Evolutionary conservation across 1,140 invertebrate genomes (phyloP).

Genomic region (Pachyrhynchus sulphureomaculatus): DNA sequence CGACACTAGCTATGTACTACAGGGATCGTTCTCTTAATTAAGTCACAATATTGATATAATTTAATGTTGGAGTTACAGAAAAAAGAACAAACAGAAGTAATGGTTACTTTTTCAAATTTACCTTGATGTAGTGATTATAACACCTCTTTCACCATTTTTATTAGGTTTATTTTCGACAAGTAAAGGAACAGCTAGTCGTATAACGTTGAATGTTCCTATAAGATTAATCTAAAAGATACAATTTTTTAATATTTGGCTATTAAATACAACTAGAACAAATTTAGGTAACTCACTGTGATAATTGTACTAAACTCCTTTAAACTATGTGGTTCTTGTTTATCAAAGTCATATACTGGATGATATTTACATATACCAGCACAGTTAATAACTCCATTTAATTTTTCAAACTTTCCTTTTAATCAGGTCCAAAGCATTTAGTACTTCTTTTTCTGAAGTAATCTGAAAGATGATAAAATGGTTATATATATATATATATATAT

Average conservation of each 20-base stretch:
- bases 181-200: constrained; percentile 4
- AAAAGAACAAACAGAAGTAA: no score
- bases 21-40: no score
- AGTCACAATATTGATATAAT: no score
- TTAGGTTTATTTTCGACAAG: constrained; percentile 4
- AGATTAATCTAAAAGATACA: constrained; percentile 4
- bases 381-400: constrained; percentile 27
- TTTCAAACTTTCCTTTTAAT: constrained; percentile 21
- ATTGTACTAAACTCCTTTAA: constrained; percentile 17
- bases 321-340: constrained; percentile 9
- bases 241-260: no score
- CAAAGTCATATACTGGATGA: neutral
- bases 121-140: constrained; percentile 25
- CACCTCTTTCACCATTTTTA: constrained; percentile 13
- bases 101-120: no score
- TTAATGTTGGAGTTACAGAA: no score
- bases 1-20: no score
- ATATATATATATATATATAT: neutral
- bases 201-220: constrained; percentile 21
- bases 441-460: constrained; percentile 26
- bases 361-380: constrained; percentile 6
- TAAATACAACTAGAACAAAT: neutral
- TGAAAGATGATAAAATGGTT: no score
- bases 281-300: neutral
- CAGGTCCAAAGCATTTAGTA: constrained; percentile 13